Conservation (phyloP, 1,140 invertebrate genomes). For the Pseudomyrmex gracilis region DNA sequence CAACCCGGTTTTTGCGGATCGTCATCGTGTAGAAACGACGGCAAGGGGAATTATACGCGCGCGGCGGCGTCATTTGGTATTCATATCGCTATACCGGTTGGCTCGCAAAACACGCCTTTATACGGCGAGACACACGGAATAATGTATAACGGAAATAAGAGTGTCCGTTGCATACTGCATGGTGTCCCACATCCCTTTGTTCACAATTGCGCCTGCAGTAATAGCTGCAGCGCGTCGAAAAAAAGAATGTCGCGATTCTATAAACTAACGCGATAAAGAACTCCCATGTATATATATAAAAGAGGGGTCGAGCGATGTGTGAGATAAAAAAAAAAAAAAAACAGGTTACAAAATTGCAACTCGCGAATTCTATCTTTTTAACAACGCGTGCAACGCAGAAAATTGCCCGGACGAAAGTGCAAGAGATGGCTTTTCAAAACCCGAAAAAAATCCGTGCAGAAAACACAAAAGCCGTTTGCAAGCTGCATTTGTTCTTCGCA, state of each 20-base stretch:
- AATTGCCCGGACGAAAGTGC: no score
- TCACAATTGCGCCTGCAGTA: background rate
- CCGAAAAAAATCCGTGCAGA: background rate
- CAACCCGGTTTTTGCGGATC: slow-evolving; percentile 25
- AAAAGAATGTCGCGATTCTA: background rate
- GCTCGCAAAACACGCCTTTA: slow-evolving; percentile 53
- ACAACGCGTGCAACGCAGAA: no score
- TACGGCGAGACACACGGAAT: slow-evolving; percentile 48
- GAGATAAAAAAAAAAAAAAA: background rate
- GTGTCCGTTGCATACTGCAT: slow-evolving; percentile 36
- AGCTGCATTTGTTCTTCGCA: slow-evolving; percentile 24
- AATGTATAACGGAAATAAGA: slow-evolving; percentile 36
- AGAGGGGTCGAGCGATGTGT: background rate
- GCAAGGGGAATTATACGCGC: background rate
- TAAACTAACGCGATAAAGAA: slow-evolving; percentile 19
- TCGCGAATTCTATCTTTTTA: background rate
- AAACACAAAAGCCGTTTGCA: background rate
- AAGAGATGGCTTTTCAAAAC: background rate
- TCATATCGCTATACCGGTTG: slow-evolving; percentile 50
- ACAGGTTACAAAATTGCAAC: background rate
- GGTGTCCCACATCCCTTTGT: background rate
- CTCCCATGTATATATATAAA: no score
- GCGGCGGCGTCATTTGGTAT: slow-evolving; percentile 53
- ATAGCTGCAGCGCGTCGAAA: background rate
- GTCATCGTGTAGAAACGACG: slow-evolving; percentile 13